phyloP scores from a whole-genome alignment of 2,797 vertebrate genomes.

The Brotogeris chrysoptera region DNA sequence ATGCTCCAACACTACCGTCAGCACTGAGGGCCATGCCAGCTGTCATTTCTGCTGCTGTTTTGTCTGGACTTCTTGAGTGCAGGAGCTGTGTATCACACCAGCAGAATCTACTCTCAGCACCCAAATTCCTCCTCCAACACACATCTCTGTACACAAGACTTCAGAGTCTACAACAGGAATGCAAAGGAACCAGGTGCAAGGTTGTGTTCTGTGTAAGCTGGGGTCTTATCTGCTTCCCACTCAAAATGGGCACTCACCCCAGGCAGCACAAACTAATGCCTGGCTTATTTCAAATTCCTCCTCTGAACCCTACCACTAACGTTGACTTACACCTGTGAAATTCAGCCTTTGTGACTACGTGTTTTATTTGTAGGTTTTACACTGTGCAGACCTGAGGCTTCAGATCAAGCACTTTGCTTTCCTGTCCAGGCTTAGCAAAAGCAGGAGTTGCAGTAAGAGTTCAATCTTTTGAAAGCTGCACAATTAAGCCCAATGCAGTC shows the following conservation, averaged over 20 bases:
- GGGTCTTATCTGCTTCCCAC: not conserved
- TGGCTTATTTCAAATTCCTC: not conserved
- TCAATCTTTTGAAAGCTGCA: not conserved
- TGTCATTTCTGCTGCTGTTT: fast-evolving
- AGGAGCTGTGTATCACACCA: not conserved
- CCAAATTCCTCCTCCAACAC: fast-evolving
- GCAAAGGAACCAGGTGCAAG: not conserved
- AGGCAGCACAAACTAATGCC: not conserved
- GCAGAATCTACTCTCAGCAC: not conserved
- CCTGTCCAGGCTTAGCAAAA: not conserved
- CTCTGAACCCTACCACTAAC: not conserved
- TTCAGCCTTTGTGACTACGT: not conserved
- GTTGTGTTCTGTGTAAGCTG: fast-evolving
- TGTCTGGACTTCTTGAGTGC: fast-evolving
- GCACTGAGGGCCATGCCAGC: not conserved
- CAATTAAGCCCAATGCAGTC: not conserved
- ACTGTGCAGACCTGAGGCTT: not conserved
- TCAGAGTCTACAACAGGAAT: not conserved
- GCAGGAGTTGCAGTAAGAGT: not conserved
- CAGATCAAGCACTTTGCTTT: not conserved
- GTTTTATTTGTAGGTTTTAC: not conserved
- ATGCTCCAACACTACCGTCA: fast-evolving
- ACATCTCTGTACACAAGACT: not conserved
- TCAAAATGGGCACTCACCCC: fast-evolving
- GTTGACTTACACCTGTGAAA: not conserved